Conservation (phyloP, 2,113 vertebrate species). For the Suricata suricatta region DNA sequence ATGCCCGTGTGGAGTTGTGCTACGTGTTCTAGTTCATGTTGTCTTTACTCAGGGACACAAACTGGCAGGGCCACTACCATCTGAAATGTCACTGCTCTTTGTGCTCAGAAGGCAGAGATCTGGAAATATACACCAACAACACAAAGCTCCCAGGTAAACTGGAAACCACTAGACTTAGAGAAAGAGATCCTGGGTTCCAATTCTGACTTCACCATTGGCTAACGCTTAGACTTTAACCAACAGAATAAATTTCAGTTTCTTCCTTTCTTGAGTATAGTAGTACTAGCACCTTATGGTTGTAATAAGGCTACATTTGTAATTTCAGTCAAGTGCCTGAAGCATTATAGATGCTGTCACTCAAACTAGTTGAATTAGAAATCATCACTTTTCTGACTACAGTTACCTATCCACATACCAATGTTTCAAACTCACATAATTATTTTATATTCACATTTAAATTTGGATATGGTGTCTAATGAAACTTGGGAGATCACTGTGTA, state of each 20-base stretch:
- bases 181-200: neutral
- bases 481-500: neutral
- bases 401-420: neutral
- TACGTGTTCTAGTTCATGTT: neutral
- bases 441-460: neutral
- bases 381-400: neutral
- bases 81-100: neutral
- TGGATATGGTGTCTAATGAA: neutral
- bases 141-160: neutral
- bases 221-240: neutral
- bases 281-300: neutral
- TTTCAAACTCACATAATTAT: neutral
- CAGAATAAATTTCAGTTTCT: neutral
- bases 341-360: neutral
- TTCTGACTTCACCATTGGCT: neutral
- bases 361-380: neutral
- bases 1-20: neutral
- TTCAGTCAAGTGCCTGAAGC: neutral
- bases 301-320: neutral
- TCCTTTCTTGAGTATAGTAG: conserved; percentile 8
- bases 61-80: neutral
- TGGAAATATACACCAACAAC: neutral
- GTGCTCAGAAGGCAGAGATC: neutral
- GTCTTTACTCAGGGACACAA: neutral
- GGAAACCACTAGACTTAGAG: neutral